A percentile compares a stretch with the other conserved stretches of the same genome.
Conservation (phyloP, 2,888 invertebrate species). For the Nomada hirtipes region DNA sequence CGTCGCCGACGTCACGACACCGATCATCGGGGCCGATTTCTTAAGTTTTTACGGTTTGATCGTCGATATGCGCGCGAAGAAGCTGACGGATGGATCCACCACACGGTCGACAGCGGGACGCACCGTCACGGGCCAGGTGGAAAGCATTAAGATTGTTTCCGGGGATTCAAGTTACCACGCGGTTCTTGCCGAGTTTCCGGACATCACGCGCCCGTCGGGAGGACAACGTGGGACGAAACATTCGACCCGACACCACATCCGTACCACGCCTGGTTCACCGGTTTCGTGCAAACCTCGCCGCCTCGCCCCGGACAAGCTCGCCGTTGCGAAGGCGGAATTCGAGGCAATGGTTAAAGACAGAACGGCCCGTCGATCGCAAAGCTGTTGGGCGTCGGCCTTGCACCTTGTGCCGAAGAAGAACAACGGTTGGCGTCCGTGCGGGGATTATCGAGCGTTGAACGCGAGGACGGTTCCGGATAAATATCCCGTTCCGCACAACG, state of each 20-base stretch:
- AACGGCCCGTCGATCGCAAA: not conserved
- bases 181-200: too few species aligned
- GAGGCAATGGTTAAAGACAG: not conserved
- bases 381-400: constrained; percentile 11
- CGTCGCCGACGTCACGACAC: not conserved
- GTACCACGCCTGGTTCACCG: constrained; percentile 6
- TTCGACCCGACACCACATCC: not conserved
- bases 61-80: too few species aligned
- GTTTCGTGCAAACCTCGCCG: constrained; percentile 4
- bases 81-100: not conserved
- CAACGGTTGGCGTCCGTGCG: not conserved
- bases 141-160: too few species aligned
- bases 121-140: too few species aligned
- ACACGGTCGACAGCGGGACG: too few species aligned
- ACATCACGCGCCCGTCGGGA: too few species aligned
- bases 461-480: not conserved
- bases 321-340: not conserved
- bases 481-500: too few species aligned
- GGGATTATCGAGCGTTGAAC: constrained; percentile 11
- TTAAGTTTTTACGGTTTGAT: too few species aligned
- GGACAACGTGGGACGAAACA: not conserved
- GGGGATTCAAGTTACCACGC: too few species aligned
- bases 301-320: not conserved
- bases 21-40: too few species aligned
- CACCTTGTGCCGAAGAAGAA: constrained; percentile 4